Conservation (phyloP, 2,797 vertebrate genomes). For the Zalophus californianus region DNA sequence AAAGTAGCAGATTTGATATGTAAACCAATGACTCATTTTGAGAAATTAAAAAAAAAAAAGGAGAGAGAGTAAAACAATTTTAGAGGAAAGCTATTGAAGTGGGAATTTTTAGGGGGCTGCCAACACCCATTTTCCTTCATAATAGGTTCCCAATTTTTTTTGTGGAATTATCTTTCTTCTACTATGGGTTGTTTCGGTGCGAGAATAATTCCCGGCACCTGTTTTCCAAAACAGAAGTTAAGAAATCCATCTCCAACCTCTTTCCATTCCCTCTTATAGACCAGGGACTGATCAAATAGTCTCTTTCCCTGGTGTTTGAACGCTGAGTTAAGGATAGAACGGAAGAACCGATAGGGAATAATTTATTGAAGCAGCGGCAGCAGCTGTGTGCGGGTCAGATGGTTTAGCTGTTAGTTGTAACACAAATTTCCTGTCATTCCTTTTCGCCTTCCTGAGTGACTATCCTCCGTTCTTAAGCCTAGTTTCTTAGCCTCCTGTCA, state of each 20-base stretch:
- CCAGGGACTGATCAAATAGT: not conserved
- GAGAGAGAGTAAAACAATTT: not conserved
- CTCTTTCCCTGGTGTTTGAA: not conserved
- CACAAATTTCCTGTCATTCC: not conserved
- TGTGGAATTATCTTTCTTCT: not conserved
- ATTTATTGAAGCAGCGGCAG: not conserved
- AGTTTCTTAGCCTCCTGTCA: not conserved
- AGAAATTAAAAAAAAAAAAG: not conserved
- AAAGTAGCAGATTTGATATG: not conserved
- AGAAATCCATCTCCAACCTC: not conserved
- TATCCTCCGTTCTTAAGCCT: not conserved
- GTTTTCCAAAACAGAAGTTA: not conserved
- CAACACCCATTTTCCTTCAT: not conserved
- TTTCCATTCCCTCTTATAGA: not conserved
- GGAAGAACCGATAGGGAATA: not conserved
- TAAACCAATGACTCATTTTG: not conserved
- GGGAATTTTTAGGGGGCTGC: not conserved
- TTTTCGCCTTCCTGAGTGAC: not conserved
- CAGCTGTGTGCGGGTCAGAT: not conserved
- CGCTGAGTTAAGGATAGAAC: not conserved
- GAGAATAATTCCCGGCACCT: not conserved
- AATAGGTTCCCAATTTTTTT: not conserved
- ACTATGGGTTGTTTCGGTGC: not conserved
- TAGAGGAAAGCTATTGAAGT: not conserved
- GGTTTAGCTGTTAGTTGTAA: not conserved